Evolutionary conservation across 2,888 invertebrate genomes (phyloP).

Genomic region (Nephrotoma guestfalica): DNA sequence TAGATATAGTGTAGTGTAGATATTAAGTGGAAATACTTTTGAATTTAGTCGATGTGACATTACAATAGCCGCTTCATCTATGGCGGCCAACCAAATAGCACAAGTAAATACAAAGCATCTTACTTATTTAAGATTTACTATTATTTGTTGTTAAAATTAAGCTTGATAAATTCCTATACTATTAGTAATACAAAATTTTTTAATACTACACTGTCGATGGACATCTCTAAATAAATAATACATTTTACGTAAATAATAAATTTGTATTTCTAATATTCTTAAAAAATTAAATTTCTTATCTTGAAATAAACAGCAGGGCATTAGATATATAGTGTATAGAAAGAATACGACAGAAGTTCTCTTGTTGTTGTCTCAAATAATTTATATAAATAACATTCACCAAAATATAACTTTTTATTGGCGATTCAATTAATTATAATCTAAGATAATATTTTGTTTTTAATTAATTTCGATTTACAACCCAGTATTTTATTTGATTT

Average conservation of each 20-base stretch:
- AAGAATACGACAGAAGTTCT: not conserved
- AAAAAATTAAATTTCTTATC: not conserved
- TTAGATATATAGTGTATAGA: not conserved
- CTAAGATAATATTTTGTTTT: not conserved
- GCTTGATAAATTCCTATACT: not conserved
- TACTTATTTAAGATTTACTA: not conserved
- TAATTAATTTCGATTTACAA: not conserved
- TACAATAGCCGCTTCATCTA: conserved; percentile 17
- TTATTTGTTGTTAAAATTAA: not conserved
- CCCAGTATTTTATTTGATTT: not conserved
- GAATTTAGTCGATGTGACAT: conserved; percentile 3
- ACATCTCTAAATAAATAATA: not conserved
- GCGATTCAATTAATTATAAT: not conserved
- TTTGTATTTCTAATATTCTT: not conserved
- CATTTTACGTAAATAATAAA: not conserved
- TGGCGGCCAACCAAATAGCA: conserved; percentile 41
- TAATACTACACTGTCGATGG: not conserved
- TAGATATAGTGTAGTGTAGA: not conserved
- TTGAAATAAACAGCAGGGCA: not conserved
- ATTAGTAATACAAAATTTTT: not conserved
- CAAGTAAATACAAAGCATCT: conserved; percentile 31
- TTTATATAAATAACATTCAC: not conserved
- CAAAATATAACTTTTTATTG: not conserved
- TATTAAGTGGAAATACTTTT: not conserved
- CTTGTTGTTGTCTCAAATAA: not conserved